A percentile compares a stretch with the other conserved stretches of the same genome.
phyloP scores from a whole-genome alignment of 1,140 invertebrate species.

The Drosophila kurseongensis region DNA sequence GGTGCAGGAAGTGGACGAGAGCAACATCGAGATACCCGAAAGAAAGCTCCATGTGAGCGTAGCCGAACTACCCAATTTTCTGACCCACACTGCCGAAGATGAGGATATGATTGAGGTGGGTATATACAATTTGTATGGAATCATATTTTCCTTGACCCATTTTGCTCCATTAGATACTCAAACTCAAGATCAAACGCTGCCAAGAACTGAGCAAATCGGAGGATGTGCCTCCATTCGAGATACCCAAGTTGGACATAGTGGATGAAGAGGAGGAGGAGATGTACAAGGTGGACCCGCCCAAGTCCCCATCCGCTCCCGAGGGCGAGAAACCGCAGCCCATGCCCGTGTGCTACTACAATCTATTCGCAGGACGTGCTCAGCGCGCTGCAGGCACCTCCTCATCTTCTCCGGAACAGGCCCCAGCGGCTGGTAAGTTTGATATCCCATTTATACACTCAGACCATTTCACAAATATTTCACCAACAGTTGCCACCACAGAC shows the following conservation, averaged over 20 bases:
- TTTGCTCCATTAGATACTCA: slow-evolving; percentile 57
- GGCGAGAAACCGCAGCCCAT: slow-evolving; percentile 82
- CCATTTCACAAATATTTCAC: slow-evolving; percentile 2
- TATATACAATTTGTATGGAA: background rate
- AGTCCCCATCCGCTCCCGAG: slow-evolving; percentile 62
- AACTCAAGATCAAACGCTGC: slow-evolving; percentile 77
- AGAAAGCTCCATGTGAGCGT: slow-evolving; percentile 67
- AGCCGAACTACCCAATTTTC: slow-evolving; percentile 68
- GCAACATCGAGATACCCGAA: slow-evolving; percentile 64
- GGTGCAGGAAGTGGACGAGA: slow-evolving; percentile 83
- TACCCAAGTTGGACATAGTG: slow-evolving; percentile 68
- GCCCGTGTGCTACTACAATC: slow-evolving; percentile 83
- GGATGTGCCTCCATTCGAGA: slow-evolving; percentile 60
- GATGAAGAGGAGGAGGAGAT: slow-evolving; percentile 68
- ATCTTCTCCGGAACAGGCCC: slow-evolving; percentile 80
- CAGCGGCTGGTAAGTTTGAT: slow-evolving; percentile 68
- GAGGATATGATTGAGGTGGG: slow-evolving; percentile 75
- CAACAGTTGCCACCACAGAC: slow-evolving; percentile 86
- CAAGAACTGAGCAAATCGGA: slow-evolving; percentile 72
- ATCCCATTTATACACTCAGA: slow-evolving; percentile 1
- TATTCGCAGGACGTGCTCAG: slow-evolving; percentile 76
- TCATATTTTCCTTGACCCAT: background rate
- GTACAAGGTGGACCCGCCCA: slow-evolving; percentile 57
- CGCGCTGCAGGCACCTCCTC: slow-evolving; percentile 75
- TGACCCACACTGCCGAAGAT: slow-evolving; percentile 70